Percentiles rank a stretch among this genome's conserved stretches.
phyloP scores from a whole-genome alignment of 2,888 invertebrate genomes.

The Melolontha melolontha region DNA sequence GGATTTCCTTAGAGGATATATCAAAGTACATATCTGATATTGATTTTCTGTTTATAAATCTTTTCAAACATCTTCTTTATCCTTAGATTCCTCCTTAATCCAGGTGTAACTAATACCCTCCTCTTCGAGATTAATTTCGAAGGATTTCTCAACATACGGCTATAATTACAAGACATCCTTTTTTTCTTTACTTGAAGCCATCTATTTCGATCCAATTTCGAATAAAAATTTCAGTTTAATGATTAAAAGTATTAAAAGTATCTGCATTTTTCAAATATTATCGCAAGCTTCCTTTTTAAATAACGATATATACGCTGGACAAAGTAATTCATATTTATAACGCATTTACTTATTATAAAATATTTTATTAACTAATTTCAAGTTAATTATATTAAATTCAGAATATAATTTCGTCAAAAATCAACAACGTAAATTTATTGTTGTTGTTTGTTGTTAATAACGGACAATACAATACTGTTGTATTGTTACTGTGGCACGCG shows the following conservation, averaged over 20 bases:
- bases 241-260: neutral
- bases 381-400: too few relatives aligned
- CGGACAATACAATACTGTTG: too few relatives aligned
- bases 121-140: slow-evolving; percentile 14
- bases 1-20: slow-evolving; percentile 9
- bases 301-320: too few relatives aligned
- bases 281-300: too few relatives aligned
- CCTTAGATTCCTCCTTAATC: slow-evolving; percentile 2
- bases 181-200: slow-evolving; percentile 1
- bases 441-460: too few relatives aligned
- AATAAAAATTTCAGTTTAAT: neutral
- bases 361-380: too few relatives aligned
- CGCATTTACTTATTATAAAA: too few relatives aligned
- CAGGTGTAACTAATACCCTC: slow-evolving; percentile 12
- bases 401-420: too few relatives aligned
- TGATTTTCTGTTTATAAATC: slow-evolving; percentile 20
- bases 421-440: too few relatives aligned
- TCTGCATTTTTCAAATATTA: too few relatives aligned
- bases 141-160: slow-evolving; percentile 1
- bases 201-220: neutral
- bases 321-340: too few relatives aligned
- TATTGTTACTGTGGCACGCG: too few relatives aligned
- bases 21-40: neutral
- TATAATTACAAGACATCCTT: neutral
- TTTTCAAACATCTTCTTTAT: neutral